These are phyloP conservation scores for Electrophaes corylata DNA, from an alignment of 2,888 invertebrate genomes.

Conservation along the genomic window DNA sequence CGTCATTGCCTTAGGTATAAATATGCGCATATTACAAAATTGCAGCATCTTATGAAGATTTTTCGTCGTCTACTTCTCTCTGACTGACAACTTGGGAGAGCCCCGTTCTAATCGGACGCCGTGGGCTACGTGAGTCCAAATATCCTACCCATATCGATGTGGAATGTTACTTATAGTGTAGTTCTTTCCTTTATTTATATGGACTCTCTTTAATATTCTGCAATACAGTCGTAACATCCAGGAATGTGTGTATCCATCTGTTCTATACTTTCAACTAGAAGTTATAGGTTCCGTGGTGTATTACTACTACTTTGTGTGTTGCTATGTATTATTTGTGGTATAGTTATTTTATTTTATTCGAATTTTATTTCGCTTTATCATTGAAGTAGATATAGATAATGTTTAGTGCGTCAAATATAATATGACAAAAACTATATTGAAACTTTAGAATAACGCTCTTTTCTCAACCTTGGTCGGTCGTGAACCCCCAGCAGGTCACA, in stretches of 20 bases:
- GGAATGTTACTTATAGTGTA: constrained; percentile 73
- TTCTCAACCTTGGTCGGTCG: background rate
- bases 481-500: background rate
- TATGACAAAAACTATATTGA: background rate
- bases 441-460: background rate
- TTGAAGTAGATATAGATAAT: background rate
- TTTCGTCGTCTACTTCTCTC: constrained; percentile 89
- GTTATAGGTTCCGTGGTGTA: constrained; percentile 25
- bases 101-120: constrained; percentile 74
- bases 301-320: constrained; percentile 19
- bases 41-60: constrained; percentile 89
- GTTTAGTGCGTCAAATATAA: background rate
- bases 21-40: constrained; percentile 83
- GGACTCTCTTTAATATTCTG: constrained; percentile 33
- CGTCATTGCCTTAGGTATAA: constrained; percentile 82
- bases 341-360: background rate
- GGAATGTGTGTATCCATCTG: constrained; percentile 36
- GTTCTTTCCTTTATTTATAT: constrained; percentile 43
- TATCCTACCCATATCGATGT: constrained; percentile 74
- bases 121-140: constrained; percentile 79
- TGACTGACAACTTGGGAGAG: constrained; percentile 83
- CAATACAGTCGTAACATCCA: constrained; percentile 19
- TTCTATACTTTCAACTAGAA: constrained; percentile 33
- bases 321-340: constrained; percentile 12
- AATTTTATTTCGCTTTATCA: background rate